A percentile compares a stretch with the other conserved stretches of the same genome.
Evolutionary conservation across 2,888 invertebrate species (phyloP).

Genomic region (Physocephala rufipes): DNA sequence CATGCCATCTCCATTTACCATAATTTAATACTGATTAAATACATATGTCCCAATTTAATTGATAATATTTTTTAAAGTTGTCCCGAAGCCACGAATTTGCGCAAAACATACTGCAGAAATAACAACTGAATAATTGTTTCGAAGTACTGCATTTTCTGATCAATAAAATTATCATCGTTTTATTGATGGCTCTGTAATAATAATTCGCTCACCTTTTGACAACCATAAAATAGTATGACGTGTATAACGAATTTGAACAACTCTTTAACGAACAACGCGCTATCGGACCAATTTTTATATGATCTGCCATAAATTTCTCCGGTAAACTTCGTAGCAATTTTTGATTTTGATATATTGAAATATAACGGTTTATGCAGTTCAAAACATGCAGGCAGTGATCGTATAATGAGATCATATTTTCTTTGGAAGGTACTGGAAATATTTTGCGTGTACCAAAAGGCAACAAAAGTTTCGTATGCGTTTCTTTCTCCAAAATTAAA

Average conservation of each 20-base stretch:
- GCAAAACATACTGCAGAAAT: constrained; percentile 61
- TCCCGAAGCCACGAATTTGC: constrained; percentile 57
- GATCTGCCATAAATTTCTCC: constrained; percentile 59
- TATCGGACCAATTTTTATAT: constrained; percentile 60
- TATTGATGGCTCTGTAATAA: not conserved
- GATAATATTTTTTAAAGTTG: constrained; percentile 59
- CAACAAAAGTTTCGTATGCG: constrained; percentile 55
- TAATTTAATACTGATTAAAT: not conserved
- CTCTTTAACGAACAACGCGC: constrained; percentile 60
- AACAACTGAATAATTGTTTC: constrained; percentile 62
- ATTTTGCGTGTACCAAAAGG: constrained; percentile 61
- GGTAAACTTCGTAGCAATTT: constrained; percentile 55
- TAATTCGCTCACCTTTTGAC: constrained; percentile 57
- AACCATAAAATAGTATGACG: constrained; percentile 63
- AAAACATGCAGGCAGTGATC: constrained; percentile 60
- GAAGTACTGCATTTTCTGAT: constrained; percentile 61
- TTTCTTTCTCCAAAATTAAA: constrained; percentile 60
- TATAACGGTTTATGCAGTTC: constrained; percentile 54
- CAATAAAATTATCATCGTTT: constrained; percentile 8
- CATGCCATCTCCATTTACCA: not conserved
- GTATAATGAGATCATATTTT: constrained; percentile 59
- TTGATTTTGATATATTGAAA: constrained; percentile 56
- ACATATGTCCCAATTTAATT: constrained; percentile 59
- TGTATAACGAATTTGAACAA: constrained; percentile 60
- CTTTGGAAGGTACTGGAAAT: constrained; percentile 54